phyloP scores from a whole-genome alignment of 2,888 invertebrate genomes.

The Zygogramma bicolorata region DNA sequence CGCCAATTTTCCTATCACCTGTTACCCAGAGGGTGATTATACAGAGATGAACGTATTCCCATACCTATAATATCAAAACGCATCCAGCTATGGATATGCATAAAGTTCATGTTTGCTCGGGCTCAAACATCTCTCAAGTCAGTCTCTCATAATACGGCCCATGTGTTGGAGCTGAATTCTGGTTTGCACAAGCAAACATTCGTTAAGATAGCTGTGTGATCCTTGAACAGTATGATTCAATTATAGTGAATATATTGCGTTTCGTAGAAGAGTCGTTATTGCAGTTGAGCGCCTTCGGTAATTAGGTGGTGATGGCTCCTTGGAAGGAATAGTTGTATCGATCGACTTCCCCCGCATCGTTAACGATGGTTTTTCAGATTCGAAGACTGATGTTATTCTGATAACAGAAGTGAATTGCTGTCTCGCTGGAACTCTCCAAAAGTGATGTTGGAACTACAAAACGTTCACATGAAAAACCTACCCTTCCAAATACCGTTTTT shows the following conservation, averaged over 20 bases:
- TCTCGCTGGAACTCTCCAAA: too few species aligned
- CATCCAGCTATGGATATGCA: background rate
- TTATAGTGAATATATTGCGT: background rate
- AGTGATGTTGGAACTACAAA: too few species aligned
- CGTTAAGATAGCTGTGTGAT: background rate
- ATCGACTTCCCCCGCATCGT: too few species aligned
- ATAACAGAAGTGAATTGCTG: too few species aligned
- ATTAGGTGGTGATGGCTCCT: background rate
- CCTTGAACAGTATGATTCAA: background rate
- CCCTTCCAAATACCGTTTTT: too few species aligned
- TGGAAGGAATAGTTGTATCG: background rate
- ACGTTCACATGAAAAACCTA: too few species aligned
- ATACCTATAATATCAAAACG: conserved; percentile 6
- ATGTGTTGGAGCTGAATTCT: background rate
- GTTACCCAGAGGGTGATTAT: background rate
- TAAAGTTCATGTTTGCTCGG: background rate
- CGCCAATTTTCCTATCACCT: background rate
- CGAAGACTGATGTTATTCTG: too few species aligned
- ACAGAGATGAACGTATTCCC: background rate
- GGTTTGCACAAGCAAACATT: background rate
- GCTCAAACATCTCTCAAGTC: background rate
- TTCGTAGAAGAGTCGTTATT: background rate
- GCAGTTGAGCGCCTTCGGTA: background rate
- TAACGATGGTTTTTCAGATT: too few species aligned
- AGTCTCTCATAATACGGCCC: background rate